A percentile compares a stretch with the other conserved stretches of the same genome.
Evolutionary conservation across 2,888 invertebrate species (phyloP).

Genomic region (Myopa testacea): DNA sequence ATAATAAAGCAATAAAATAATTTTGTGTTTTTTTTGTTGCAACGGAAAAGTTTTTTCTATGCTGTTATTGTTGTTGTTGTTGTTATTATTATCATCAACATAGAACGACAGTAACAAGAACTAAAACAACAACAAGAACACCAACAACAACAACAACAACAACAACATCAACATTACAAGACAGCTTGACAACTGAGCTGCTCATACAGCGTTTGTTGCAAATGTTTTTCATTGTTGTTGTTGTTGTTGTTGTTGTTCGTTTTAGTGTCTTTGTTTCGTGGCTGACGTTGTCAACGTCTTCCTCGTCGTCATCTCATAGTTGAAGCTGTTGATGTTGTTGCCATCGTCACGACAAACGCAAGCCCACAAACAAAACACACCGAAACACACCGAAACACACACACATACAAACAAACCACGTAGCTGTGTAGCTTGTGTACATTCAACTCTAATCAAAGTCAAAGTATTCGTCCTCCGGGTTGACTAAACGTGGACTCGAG

Average conservation of each 20-base stretch:
- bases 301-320: conserved; percentile 41
- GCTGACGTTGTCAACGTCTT: neutral
- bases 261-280: neutral
- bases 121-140: neutral
- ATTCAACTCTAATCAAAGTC: neutral
- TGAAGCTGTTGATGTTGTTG: neutral
- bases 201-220: neutral
- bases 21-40: neutral
- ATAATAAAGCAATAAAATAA: no score
- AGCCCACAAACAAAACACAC: neutral
- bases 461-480: neutral
- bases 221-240: neutral
- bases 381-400: no score
- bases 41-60: neutral
- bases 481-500: neutral
- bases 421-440: neutral
- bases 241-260: neutral
- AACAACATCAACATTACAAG: conserved; percentile 7
- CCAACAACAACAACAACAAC: neutral
- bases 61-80: neutral
- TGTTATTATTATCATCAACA: neutral
- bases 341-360: conserved; percentile 16
- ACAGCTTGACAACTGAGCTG: conserved; percentile 16
- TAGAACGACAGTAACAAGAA: no score
- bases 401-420: no score